phyloP scores from a whole-genome alignment of 2,888 invertebrate genomes.

The Dilophus febrilis region DNA sequence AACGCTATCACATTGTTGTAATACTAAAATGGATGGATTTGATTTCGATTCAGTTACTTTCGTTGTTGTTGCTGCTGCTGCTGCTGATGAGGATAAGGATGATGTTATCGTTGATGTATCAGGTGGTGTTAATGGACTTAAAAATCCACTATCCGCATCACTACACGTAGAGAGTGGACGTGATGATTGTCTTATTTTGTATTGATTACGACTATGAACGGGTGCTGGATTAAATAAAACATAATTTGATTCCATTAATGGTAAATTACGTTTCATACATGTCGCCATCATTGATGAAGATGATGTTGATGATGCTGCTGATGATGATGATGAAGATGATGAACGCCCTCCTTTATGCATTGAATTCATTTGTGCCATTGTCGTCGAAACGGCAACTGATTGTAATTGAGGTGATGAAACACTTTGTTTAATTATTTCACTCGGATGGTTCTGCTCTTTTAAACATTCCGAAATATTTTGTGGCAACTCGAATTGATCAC shows the following conservation, averaged over 20 bases:
- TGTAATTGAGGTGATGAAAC: constrained; percentile 4
- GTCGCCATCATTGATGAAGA: neutral
- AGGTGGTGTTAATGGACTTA: constrained; percentile 43
- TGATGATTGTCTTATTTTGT: constrained; percentile 26
- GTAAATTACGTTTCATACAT: constrained; percentile 19
- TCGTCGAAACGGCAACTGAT: neutral
- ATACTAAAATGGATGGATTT: constrained; percentile 24
- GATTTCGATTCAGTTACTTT: constrained; percentile 11
- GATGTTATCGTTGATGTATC: constrained; percentile 18
- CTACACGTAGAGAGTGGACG: constrained; percentile 32
- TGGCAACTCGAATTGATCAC: no score
- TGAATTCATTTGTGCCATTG: no score
- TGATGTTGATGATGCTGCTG: no score
- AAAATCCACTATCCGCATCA: constrained; percentile 46
- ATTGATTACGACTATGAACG: constrained; percentile 26
- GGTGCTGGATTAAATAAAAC: constrained; percentile 28
- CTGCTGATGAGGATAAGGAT: constrained; percentile 34
- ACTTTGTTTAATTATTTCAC: constrained; percentile 3
- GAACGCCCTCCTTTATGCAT: no score
- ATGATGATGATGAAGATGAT: no score
- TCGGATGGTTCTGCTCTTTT: no score
- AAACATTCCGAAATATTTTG: no score
- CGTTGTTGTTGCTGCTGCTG: constrained; percentile 23
- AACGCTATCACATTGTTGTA: constrained; percentile 29
- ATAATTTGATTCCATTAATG: constrained; percentile 26